These are phyloP conservation scores for Neotragus pygmaeus DNA, from an alignment of 2,113 vertebrate species.

Conservation along the genomic window DNA sequence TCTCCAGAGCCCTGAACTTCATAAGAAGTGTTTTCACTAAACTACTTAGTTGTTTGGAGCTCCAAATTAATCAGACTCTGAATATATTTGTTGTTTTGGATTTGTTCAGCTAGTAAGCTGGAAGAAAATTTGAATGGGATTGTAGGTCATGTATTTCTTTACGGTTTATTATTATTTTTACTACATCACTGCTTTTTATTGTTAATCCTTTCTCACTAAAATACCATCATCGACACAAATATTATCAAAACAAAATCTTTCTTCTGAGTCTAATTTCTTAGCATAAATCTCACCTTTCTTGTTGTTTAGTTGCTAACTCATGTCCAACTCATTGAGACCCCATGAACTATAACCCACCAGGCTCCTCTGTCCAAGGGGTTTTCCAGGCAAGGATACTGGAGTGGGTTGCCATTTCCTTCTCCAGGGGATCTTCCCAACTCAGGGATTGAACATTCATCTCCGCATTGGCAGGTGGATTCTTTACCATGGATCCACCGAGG, in stretches of 20 bases:
- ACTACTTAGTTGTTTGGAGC: background rate
- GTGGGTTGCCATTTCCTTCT: too few species aligned
- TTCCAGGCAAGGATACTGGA: too few species aligned
- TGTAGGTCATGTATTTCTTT: constrained; percentile 25
- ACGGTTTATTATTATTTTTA: constrained; percentile 38
- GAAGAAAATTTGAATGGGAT: constrained; percentile 60
- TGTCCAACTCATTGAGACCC: too few species aligned
- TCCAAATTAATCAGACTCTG: constrained; percentile 49
- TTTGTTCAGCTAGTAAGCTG: constrained; percentile 54
- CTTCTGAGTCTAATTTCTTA: constrained; percentile 10
- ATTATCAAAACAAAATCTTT: constrained; percentile 28
- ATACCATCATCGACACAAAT: background rate
- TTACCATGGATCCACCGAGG: background rate
- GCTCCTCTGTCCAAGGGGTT: too few species aligned
- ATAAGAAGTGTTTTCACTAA: constrained; percentile 29
- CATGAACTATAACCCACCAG: too few species aligned
- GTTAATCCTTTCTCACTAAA: constrained; percentile 39
- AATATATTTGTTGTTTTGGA: constrained; percentile 49
- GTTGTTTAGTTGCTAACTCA: too few species aligned
- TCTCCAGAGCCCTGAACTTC: background rate
- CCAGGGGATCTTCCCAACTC: too few species aligned
- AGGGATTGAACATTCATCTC: too few species aligned
- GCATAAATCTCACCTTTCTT: constrained; percentile 17
- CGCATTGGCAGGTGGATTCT: background rate
- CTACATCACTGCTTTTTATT: constrained; percentile 39